Evolutionary conservation across 2,113 vertebrate species (phyloP), one percentile per base, ranked within the genome.

Genomic region (Entelurus aequoreus): DNA sequence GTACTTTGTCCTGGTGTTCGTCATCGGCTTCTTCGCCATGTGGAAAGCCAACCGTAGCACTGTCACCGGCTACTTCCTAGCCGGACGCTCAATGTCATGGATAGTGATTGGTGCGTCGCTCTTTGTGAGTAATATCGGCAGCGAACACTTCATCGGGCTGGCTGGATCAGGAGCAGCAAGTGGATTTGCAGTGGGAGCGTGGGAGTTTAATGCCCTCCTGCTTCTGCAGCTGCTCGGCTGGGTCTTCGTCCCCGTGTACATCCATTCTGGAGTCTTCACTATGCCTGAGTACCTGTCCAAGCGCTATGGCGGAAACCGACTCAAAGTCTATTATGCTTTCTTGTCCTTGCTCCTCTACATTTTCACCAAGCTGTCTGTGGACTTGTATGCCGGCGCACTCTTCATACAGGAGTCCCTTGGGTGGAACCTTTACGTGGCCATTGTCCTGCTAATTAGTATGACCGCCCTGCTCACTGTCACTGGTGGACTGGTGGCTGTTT

Each of bases 101-200:
- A 84, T 92, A 55, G 93, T 95, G 53, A 85, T 99, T 54, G 97
- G 97, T 60, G 95, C 97, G 71, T 99, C 97, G 14, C 92, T 99
- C 57, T 99, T 99, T 81, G 97, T 99, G 86, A 99, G 97, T 90
- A 99, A 99, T 91, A 98, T 99, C 79, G 97, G 97, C 89, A 99
- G 97, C 68, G 97, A 99, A 88, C 97, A 99, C 86, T 99, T 99
- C 91, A 98, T 99, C 86, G 97, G 97, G 81, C 91, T 99, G 73
- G 96, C 97, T 69, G 97, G 97, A 78, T 98, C 97, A 46, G 97
- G 97, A 90, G 96, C 97, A 37, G 97, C 95, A 0, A 98, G 97
- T 67, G 97, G 97, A 85, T 97, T 93, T 88, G 97, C 97, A 66
- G 97, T 99, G 56, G 96, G 94, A 50, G 97, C 97, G 0, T 99